These are phyloP conservation scores for Teleopsis dalmanni DNA, from an alignment of 1,140 invertebrate genomes.

Conservation along the genomic window DNA sequence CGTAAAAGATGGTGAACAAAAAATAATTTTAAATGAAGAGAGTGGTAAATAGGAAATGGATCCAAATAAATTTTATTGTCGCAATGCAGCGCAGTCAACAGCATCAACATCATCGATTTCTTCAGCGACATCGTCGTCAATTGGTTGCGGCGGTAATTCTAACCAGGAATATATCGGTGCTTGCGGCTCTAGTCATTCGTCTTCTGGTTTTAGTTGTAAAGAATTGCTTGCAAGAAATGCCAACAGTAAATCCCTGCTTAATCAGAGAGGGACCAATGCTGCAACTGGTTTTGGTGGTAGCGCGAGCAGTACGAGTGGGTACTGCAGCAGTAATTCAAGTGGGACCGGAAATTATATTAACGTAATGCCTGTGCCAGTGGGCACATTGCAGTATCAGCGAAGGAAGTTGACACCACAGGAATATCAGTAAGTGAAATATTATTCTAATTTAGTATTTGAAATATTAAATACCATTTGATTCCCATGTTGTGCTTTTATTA, in stretches of 20 bases:
- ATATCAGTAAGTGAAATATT: conserved; percentile 33
- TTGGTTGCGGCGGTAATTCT: conserved; percentile 22
- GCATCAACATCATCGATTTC: conserved; percentile 19
- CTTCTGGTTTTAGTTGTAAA: conserved; percentile 20
- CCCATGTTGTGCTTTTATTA: no score
- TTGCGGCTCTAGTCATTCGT: conserved; percentile 20
- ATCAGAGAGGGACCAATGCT: not conserved
- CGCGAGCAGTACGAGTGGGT: not conserved
- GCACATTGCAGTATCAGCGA: conserved; percentile 39
- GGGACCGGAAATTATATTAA: conserved; percentile 37
- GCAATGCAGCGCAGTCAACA: conserved; percentile 23
- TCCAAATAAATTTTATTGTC: conserved; percentile 36
- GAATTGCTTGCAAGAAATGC: conserved; percentile 19
- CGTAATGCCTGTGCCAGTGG: conserved; percentile 37
- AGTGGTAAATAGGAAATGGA: conserved; percentile 21
- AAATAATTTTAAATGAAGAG: no score
- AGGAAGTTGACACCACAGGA: conserved; percentile 37
- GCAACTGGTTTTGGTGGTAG: not conserved
- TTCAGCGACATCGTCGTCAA: conserved; percentile 20
- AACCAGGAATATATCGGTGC: conserved; percentile 24
- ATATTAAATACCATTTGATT: no score
- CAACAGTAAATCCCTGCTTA: conserved; percentile 15
- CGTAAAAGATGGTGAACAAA: no score
- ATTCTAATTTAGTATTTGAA: not conserved
- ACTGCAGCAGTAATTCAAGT: conserved; percentile 11